Conservation (phyloP, 2,113 vertebrate genomes). For the Hemiprocne comata region DNA sequence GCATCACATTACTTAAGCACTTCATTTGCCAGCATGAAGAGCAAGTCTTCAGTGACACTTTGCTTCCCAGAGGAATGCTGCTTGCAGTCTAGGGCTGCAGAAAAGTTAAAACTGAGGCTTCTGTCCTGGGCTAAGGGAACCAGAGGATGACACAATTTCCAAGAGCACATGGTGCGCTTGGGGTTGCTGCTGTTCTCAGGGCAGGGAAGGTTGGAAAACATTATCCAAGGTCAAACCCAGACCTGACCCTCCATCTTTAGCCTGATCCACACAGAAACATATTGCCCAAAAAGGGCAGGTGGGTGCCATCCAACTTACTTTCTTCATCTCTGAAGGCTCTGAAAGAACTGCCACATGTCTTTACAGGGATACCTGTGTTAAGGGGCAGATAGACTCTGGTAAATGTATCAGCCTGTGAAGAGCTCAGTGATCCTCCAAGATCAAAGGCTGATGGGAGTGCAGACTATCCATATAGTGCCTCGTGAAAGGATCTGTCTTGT, state of each 20-base stretch:
- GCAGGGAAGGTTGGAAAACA: background rate
- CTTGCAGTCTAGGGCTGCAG: background rate
- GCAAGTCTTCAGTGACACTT: background rate
- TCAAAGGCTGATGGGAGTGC: constrained; percentile 4
- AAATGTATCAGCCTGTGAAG: background rate
- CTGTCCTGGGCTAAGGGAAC: background rate
- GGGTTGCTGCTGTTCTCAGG: background rate
- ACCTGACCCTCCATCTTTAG: background rate
- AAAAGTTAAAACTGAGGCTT: background rate
- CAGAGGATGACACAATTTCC: background rate
- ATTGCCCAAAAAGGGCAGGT: background rate
- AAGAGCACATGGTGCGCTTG: background rate
- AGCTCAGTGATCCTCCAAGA: background rate
- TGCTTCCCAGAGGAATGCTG: background rate
- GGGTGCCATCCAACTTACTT: background rate
- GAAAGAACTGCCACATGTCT: background rate
- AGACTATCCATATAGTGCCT: background rate
- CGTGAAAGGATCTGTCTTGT: constrained; percentile 22
- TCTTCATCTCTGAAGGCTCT: rapidly evolving
- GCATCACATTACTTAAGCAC: background rate
- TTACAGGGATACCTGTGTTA: background rate
- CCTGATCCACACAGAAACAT: background rate
- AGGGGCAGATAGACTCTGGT: background rate
- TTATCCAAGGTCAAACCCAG: background rate
- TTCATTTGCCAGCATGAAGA: background rate